These are phyloP conservation scores for Cosmorhoe ocellata DNA, from an alignment of 2,888 invertebrate species.

Conservation along the genomic window DNA sequence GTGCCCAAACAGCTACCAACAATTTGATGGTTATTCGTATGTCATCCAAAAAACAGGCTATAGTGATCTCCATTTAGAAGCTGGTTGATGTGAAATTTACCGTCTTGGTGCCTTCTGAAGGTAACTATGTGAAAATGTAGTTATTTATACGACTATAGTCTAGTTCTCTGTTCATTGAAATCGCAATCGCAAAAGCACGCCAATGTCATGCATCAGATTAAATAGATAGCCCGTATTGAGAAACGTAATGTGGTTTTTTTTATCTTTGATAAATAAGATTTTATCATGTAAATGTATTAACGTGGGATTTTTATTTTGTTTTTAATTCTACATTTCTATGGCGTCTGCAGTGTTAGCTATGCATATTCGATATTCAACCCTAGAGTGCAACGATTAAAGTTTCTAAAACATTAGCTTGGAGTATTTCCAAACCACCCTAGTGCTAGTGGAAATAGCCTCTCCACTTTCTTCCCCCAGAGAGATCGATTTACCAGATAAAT, in stretches of 20 bases:
- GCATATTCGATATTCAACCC: no score
- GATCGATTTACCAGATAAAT: constrained; percentile 12
- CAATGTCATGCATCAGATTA: constrained; percentile 11
- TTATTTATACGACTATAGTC: no score
- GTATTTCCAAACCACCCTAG: no score
- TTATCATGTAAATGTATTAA: constrained; percentile 2
- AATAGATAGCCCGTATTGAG: constrained; percentile 7
- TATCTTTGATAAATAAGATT: constrained; percentile 12
- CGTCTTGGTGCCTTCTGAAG: no score
- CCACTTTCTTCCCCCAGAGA: background rate
- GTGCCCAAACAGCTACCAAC: constrained; percentile 6
- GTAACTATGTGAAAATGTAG: no score
- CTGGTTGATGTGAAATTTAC: no score
- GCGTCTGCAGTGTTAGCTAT: no score
- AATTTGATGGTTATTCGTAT: background rate
- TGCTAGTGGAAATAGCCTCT: constrained; percentile 7
- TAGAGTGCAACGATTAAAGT: no score
- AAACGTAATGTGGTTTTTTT: constrained; percentile 9
- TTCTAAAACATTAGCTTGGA: no score
- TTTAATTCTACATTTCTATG: background rate
- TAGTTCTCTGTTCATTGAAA: background rate
- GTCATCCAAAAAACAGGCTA: no score
- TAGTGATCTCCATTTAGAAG: no score
- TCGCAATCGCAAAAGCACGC: constrained; percentile 4
- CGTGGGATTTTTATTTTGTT: background rate